Evolutionary conservation across 2,888 invertebrate species (phyloP), one percentile per base, ranked within the genome.

Genomic region (Drosophila rubida): DNA sequence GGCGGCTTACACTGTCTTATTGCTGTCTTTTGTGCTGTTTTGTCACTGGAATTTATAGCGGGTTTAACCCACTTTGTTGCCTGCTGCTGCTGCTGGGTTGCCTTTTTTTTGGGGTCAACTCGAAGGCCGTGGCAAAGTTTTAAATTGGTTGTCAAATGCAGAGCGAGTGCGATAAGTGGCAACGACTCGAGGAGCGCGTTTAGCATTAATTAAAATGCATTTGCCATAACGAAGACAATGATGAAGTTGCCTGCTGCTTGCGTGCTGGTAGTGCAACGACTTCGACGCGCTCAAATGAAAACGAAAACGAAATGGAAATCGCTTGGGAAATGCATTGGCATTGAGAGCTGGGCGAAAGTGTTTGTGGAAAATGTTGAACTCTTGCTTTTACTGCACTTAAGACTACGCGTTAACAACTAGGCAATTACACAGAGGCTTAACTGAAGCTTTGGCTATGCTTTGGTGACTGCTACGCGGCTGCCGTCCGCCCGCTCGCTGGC

Each of bases 61-160:
- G 88, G 86, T 83, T 87, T 83, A 83, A 83, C 82, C 86, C 76
- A 82, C 71, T 81, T 87, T 64, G n/a, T n/a, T n/a, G n/a, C n/a
- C n/a, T n/a, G n/a, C n/a, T n/a, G n/a, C n/a, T n/a, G n/a, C n/a
- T n/a, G n/a, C n/a, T n/a, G n/a, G n/a, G n/a, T n/a, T n/a, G n/a
- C n/a, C n/a, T n/a, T n/a, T 32, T 32, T 27, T 55, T 78, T 62
- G 53, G 69, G 78, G 82, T 79, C 82, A 79, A 41, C 64, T 70
- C 46, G 80, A 81, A 86, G 84, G 87, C 84, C 70, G 69, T 74
- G 70, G 69, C 75, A 60, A 60, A 84, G 69, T 62, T 69, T 73
- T 67, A 85, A 87, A 87, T 87, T 82, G 77, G 69, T 68, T 82
- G 82, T 87, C 85, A 87, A 82, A 87, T 67, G 80, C 83, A 71